phyloP scores from a whole-genome alignment of 92 coral and sea anemone species.

The Palythoa grandis region DNA sequence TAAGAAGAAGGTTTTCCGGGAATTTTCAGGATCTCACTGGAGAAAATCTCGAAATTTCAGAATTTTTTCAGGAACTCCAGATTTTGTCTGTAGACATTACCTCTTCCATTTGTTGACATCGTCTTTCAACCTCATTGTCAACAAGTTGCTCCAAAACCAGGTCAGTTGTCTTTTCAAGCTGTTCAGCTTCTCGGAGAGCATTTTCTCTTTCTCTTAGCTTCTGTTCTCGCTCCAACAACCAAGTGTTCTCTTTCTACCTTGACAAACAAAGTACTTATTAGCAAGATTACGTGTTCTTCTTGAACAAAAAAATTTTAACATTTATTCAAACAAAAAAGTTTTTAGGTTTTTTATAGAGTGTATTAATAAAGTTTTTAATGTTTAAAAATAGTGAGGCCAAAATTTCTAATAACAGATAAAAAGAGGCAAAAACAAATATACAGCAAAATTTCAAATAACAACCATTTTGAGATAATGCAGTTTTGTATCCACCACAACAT shows the following conservation, averaged over 20 bases:
- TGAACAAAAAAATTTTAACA: too few relatives aligned
- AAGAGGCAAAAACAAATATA: too few relatives aligned
- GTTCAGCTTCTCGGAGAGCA: conserved; percentile 82
- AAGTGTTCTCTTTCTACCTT: conserved; percentile 78
- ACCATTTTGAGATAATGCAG: too few relatives aligned
- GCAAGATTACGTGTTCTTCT: background rate
- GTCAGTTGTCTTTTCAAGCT: conserved; percentile 82
- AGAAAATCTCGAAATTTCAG: too few relatives aligned
- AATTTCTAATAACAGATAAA: too few relatives aligned
- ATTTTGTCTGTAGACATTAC: conserved; percentile 19
- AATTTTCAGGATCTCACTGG: background rate
- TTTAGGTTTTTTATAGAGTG: too few relatives aligned
- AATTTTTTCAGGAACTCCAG: too few relatives aligned
- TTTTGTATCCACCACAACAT: too few relatives aligned
- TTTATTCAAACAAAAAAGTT: too few relatives aligned
- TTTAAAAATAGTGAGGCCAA: too few relatives aligned
- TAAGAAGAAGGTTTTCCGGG: background rate
- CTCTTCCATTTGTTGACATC: conserved; percentile 78
- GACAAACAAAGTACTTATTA: background rate
- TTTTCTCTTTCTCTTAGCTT: conserved; percentile 86
- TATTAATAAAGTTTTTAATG: too few relatives aligned
- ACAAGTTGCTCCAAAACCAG: conserved; percentile 80
- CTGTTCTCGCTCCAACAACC: conserved; percentile 81
- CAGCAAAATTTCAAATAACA: too few relatives aligned
- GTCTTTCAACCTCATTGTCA: conserved; percentile 80